Base-by-base conservation (phyloP, 2,113 vertebrate genomes). In the Motacilla alba region DNA sequence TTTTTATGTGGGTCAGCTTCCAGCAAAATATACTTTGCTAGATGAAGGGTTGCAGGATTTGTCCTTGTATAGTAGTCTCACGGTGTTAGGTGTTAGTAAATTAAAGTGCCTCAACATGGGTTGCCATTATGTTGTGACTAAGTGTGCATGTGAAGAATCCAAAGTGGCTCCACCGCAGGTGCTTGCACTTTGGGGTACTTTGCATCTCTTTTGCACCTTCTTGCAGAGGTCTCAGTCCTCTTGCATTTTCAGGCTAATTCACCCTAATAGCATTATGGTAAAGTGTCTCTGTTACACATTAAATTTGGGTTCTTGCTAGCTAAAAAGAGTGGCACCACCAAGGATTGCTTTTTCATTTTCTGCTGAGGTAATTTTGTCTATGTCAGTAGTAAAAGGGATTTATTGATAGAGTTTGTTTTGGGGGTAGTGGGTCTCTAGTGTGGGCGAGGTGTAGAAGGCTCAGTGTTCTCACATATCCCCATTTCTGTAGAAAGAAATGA, bases 1-100 rank as follows among this genome's bases (percentile, higher is more conserved):
- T 90, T 91, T 91, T 94, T 93, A 50, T 89, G 37, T 87, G 91
- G 50, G 64, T 83, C 78, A 83, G 30, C 68, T 90, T 81, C 72
- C 64, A 90, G 53, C 1, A 0, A 92, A 94, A 74, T 77, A 63
- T 3, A 2, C 43, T 83, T 83, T 95, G 64, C 68, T 78, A 59
- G 59, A 55, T 47, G 64, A 83, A 81, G 44, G 33, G 55, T 83
- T 83, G 72, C 43, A 50, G 83, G 64, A n/a, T 93, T 92, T 90
- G 76, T 73, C 49, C 70, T 81, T 60, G 24, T 82, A 3, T 49
- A 76, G 67, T 47, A 66, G 58, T 53, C 41, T 76, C 53, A n/a
- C 3, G 23, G 19, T 68, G 27, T 68, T 90, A 69, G 20, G 19
- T 72, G 21, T 69, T 90, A 69, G 78, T 76, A 80, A 83, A 62